Percentiles rank a stretch among this genome's conserved stretches.
These are phyloP conservation scores for Caerostris extrusa DNA, from an alignment of 1,140 invertebrate species.

Conservation along the genomic window DNA sequence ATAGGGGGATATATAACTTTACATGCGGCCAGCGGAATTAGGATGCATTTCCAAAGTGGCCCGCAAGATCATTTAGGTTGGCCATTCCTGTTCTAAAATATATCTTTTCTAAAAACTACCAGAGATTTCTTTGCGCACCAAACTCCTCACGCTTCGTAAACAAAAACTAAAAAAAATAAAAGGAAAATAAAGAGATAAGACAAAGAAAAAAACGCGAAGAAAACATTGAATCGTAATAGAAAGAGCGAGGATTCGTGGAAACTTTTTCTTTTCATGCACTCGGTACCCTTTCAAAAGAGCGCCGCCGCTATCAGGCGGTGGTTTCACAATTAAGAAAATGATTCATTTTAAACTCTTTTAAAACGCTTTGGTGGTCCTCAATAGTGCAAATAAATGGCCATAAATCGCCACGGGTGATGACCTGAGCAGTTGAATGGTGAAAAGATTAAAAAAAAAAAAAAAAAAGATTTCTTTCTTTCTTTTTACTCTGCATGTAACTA, in stretches of 20 bases:
- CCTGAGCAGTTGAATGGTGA: neutral
- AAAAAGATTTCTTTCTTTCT: no score
- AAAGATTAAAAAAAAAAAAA: no score
- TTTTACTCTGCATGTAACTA: no score
- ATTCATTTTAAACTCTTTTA: neutral
- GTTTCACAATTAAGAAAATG: neutral
- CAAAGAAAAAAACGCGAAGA: neutral
- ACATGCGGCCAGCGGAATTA: no score
- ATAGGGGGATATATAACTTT: no score
- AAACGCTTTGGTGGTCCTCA: neutral
- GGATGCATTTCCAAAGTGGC: no score
- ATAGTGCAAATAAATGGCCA: neutral
- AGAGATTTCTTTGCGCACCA: no score
- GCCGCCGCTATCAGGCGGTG: neutral
- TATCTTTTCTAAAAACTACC: no score
- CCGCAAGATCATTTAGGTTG: no score
- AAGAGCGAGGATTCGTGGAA: neutral
- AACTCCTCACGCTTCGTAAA: neutral
- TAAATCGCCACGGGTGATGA: slow-evolving; percentile 8
- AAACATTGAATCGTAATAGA: no score
- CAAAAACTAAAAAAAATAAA: neutral
- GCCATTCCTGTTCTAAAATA: no score
- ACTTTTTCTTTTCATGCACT: neutral
- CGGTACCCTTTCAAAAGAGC: neutral
- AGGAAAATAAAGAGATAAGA: neutral